These are phyloP conservation scores for Agonum fuliginosum DNA, from an alignment of 2,888 invertebrate genomes.

Conservation along the genomic window DNA sequence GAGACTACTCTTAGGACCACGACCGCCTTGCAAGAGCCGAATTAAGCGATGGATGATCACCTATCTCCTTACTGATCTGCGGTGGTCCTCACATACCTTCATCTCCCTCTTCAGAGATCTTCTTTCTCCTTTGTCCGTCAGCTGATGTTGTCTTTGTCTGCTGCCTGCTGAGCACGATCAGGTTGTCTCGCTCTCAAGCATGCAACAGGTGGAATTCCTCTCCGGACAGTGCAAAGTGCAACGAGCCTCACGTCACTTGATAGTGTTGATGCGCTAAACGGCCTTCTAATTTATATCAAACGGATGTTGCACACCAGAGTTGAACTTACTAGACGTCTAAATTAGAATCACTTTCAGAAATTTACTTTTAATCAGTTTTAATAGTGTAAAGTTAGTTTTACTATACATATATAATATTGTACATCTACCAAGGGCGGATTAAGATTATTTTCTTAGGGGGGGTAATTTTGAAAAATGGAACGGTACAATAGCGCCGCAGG, in stretches of 20 bases:
- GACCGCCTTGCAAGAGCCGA: constrained; percentile 32
- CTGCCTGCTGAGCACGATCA: neutral
- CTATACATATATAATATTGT: too few relatives aligned
- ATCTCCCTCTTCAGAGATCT: constrained; percentile 6
- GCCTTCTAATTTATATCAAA: constrained; percentile 20
- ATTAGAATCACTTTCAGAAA: too few relatives aligned
- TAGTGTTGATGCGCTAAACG: constrained; percentile 14
- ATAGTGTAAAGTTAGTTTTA: too few relatives aligned
- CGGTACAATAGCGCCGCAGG: too few relatives aligned
- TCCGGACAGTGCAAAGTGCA: constrained; percentile 18
- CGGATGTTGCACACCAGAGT: constrained; percentile 3
- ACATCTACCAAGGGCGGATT: too few relatives aligned
- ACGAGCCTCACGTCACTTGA: constrained; percentile 8
- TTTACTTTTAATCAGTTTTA: too few relatives aligned
- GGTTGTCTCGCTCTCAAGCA: constrained; percentile 18
- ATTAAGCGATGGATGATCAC: constrained; percentile 40
- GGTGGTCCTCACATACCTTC: constrained; percentile 41
- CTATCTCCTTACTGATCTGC: constrained; percentile 55
- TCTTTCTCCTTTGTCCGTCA: constrained; percentile 9
- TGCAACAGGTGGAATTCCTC: constrained; percentile 57
- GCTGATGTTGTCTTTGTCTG: neutral
- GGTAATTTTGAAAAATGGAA: too few relatives aligned
- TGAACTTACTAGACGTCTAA: too few relatives aligned
- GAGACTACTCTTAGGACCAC: neutral
- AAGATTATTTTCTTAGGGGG: too few relatives aligned